These are phyloP conservation scores for Gambusia holbrooki DNA, from an alignment of 2,113 vertebrate species.

Conservation along the genomic window DNA sequence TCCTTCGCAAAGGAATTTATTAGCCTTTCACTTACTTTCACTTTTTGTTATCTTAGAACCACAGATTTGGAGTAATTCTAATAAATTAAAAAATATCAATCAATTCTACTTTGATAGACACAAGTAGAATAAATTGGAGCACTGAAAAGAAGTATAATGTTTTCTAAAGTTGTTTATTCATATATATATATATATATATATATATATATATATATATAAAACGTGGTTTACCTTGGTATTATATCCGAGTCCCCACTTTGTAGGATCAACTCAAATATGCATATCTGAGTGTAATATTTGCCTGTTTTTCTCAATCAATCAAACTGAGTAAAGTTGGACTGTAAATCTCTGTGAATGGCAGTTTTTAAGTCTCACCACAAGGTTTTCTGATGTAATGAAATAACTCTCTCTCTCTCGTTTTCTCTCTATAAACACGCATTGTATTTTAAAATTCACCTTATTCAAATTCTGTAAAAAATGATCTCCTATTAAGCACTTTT, in stretches of 20 bases:
- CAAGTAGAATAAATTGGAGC: not conserved
- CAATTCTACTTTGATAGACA: too few relatives aligned
- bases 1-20: not conserved
- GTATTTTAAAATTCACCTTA: too few relatives aligned
- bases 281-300: not conserved
- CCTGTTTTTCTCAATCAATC: not conserved
- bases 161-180: too few relatives aligned
- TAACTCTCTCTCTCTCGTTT: too few relatives aligned
- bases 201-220: not conserved
- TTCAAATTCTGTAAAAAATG: too few relatives aligned
- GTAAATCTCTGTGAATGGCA: not conserved
- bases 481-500: too few relatives aligned
- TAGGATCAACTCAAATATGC: not conserved
- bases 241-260: not conserved
- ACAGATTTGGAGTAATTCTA: not conserved
- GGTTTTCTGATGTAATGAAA: not conserved
- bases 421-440: too few relatives aligned
- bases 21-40: not conserved
- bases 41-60: not conserved
- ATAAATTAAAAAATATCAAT: not conserved
- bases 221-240: not conserved
- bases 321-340: not conserved
- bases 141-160: not conserved
- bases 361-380: not conserved
- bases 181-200: too few relatives aligned